Evolutionary conservation across 1,140 invertebrate genomes (phyloP).

Genomic region (Orius insidiosus): DNA sequence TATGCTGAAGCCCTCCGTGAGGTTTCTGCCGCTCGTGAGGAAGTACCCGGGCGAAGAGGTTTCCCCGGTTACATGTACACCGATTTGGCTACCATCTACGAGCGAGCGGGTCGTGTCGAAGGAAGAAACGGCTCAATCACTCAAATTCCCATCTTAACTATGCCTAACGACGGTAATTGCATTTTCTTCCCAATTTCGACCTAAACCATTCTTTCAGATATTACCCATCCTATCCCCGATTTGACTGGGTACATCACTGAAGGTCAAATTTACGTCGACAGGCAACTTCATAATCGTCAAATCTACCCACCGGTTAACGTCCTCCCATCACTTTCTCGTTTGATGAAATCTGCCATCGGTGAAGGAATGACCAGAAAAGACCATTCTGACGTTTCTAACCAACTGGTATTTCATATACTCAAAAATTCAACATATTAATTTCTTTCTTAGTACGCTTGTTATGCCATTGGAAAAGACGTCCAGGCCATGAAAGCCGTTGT

Average conservation of each 20-base stretch:
- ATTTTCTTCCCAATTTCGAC: neutral
- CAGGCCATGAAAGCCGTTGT: slow-evolving; percentile 98
- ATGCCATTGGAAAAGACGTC: slow-evolving; percentile 96
- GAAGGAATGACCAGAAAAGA: slow-evolving; percentile 96
- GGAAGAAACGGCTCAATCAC: slow-evolving; percentile 95
- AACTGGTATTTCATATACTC: slow-evolving; percentile 42
- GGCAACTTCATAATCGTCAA: slow-evolving; percentile 93
- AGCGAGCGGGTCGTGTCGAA: slow-evolving; percentile 92
- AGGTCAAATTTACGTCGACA: slow-evolving; percentile 96
- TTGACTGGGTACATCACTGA: slow-evolving; percentile 97
- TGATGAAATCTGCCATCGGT: slow-evolving; percentile 98
- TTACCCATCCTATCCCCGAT: slow-evolving; percentile 98
- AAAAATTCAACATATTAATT: neutral
- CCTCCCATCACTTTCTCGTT: slow-evolving; percentile 88
- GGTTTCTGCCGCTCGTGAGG: slow-evolving; percentile 91
- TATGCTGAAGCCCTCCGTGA: slow-evolving; percentile 95
- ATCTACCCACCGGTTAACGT: slow-evolving; percentile 98
- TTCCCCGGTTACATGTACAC: slow-evolving; percentile 99
- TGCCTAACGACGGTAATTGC: slow-evolving; percentile 84
- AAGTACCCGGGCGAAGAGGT: slow-evolving; percentile 85
- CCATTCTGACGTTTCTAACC: slow-evolving; percentile 95
- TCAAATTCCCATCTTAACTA: slow-evolving; percentile 95
- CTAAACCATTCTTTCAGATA: slow-evolving; percentile 47
- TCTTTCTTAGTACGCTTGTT: slow-evolving; percentile 76
- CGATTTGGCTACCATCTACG: slow-evolving; percentile 97